Base-by-base conservation (phyloP, 2,113 vertebrate genomes). In the Polyodon spathula region DNA sequence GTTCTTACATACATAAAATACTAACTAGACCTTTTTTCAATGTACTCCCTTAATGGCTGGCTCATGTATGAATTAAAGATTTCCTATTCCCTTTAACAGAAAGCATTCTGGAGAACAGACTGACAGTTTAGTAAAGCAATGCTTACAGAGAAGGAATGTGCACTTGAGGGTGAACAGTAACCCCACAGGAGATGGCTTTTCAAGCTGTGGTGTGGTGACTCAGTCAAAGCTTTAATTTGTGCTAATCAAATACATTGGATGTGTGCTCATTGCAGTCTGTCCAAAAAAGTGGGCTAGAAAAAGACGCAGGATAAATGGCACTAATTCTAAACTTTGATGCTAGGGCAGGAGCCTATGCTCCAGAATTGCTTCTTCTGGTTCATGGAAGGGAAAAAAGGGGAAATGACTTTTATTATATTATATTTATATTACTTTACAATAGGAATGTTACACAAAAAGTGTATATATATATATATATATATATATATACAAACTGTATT, bases 181-280 rank as follows among this genome's bases (percentile, higher is more conserved):
- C 52, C 40, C 27, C 40, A 55, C 14, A 40, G 56, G 38, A 58
- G 3, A 42, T 15, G 15, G 1, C n/a, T 55, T 40, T 53, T 38
- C 38, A 11, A 2, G 6, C 42, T 72, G 63, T 42, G 41, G 40
- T 6, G 8, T 40, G 60, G 11, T n/a, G 56, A 56, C 66, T 63
- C 6, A 42, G 1, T 7, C 1, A 37, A 12, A 65, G 52, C 37
- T 72, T 40, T 63, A 15, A 37, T 70, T 73, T 75, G 38, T 6
- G 40, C 7, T 68, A 60, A 68, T 64, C 43, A 54, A 11, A 66
- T 67, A 59, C 54, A 53, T 0, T 60, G 0, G 56, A 1, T n/a
- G n/a, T n/a, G 52, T n/a, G 27, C 62, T 15, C 10, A 6, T 12
- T 68, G 43, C 56, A 12, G 40, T 52, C 10, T 38, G 60, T n/a